These are phyloP conservation scores for Agrypnia vestita DNA, from an alignment of 1,140 invertebrate genomes.

Conservation along the genomic window DNA sequence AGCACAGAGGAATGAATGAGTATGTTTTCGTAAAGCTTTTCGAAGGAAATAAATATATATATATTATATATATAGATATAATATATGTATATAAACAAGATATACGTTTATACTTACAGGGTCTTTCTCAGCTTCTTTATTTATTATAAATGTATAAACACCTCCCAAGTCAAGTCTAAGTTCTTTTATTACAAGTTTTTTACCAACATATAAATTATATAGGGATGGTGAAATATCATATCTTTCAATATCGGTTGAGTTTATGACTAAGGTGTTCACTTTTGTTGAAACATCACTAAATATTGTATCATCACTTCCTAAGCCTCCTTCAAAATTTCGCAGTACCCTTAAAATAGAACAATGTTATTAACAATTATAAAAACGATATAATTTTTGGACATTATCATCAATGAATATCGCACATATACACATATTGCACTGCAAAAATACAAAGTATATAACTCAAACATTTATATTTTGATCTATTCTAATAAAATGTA, in stretches of 20 bases:
- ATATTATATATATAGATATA: constrained; percentile 4
- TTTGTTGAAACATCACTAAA: constrained; percentile 29
- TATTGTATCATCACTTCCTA: constrained; percentile 4
- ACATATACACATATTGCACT: no score
- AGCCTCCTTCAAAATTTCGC: constrained; percentile 15
- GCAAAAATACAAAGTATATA: no score
- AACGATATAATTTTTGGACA: no score
- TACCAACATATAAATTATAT: constrained; percentile 45
- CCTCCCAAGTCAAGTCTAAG: constrained; percentile 48
- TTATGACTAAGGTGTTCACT: constrained; percentile 21
- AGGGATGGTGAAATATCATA: constrained; percentile 46
- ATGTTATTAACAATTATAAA: no score
- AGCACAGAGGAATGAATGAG: no score
- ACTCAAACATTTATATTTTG: no score
- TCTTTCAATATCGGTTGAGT: constrained; percentile 26
- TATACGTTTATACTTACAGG: constrained; percentile 56
- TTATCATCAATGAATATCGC: no score
- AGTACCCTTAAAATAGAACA: constrained; percentile 48
- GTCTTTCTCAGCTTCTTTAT: constrained; percentile 62
- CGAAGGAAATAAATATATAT: constrained; percentile 71
- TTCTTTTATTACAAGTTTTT: constrained; percentile 14
- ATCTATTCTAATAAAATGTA: no score
- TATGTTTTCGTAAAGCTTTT: constrained; percentile 65
- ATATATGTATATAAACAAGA: neutral
- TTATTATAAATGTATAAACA: constrained; percentile 49